A percentile compares a stretch with the other conserved stretches of the same genome.
phyloP scores from a whole-genome alignment of 1,140 invertebrate species.

The Meloidogyne chitwoodi region DNA sequence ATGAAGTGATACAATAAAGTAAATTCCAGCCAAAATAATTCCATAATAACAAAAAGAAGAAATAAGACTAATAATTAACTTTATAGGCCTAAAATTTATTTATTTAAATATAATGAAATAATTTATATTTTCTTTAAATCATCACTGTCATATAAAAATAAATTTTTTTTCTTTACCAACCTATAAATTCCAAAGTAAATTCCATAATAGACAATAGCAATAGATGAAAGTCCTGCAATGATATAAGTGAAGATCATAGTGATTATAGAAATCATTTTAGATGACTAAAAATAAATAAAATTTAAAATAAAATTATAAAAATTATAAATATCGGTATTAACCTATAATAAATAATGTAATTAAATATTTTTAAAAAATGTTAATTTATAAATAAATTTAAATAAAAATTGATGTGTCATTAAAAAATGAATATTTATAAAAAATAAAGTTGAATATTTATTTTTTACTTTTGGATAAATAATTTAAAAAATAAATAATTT shows the following conservation, averaged over 20 bases:
- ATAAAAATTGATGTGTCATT: no score
- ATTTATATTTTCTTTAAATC: no score
- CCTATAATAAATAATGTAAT: no score
- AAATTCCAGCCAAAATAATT: slow-evolving; percentile 13
- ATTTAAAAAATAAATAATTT: neutral
- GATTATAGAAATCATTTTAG: neutral
- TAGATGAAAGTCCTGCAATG: neutral
- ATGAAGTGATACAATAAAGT: neutral
- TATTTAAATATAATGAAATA: no score
- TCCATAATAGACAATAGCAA: slow-evolving; percentile 10
- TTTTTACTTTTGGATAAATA: no score
- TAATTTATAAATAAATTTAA: no score
- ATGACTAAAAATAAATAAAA: neutral
- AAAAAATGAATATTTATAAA: no score
- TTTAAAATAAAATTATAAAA: neutral
- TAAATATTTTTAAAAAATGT: no score
- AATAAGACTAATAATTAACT: neutral
- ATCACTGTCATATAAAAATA: no score
- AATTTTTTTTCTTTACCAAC: neutral
- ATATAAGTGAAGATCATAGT: neutral
- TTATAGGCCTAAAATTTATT: neutral
- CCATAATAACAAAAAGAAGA: slow-evolving; percentile 1
- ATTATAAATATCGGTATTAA: neutral
- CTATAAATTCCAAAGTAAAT: neutral
- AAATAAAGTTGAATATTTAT: no score